Conservation (phyloP, 2,113 vertebrate species). For the Pteruthius melanotis region DNA sequence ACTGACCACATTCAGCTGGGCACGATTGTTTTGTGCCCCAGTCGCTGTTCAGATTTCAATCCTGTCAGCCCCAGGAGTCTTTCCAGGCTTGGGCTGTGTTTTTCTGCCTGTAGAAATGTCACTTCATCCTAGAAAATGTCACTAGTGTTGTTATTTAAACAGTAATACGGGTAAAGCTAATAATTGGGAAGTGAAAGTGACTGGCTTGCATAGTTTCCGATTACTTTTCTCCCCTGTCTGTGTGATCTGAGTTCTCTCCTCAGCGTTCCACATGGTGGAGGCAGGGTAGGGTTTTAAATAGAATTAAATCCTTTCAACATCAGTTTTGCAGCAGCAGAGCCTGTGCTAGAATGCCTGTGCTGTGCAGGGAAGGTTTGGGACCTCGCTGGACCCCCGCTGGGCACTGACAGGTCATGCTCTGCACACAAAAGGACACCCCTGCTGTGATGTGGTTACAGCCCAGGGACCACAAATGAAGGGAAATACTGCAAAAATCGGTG, state of each 20-base stretch:
- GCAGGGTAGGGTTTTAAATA: slow-evolving; percentile 48
- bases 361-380: neutral
- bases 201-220: neutral
- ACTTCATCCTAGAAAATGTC: neutral
- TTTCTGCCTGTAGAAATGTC: neutral
- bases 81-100: neutral
- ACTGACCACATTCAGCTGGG: neutral
- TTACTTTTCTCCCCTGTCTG: neutral
- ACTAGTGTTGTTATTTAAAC: neutral
- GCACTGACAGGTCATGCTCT: neutral
- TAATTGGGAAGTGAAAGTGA: slow-evolving; percentile 14
- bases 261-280: neutral
- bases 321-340: neutral
- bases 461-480: neutral
- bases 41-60: neutral
- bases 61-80: neutral
- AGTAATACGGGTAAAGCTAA: neutral
- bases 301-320: slow-evolving; percentile 22
- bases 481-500: neutral
- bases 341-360: neutral
- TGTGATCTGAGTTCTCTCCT: neutral
- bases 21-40: neutral
- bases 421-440: neutral
- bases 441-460: neutral
- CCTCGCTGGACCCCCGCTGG: rapidly evolving